Percentiles rank a stretch among this genome's conserved stretches.
Conservation (phyloP, 2,888 invertebrate species). For the Trissoscelio sp. region DNA sequence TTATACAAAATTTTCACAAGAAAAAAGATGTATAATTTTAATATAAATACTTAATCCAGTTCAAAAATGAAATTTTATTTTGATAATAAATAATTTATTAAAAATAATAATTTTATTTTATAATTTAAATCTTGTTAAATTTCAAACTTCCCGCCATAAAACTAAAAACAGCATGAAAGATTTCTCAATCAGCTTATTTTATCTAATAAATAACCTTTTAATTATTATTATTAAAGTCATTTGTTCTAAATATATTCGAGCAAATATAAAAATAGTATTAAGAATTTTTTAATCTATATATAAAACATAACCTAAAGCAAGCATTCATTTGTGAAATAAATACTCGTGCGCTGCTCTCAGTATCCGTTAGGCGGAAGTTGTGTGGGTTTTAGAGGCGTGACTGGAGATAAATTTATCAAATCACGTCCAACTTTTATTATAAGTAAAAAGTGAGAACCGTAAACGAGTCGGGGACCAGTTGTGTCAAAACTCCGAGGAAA, state of each 20-base stretch:
- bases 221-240: too few species aligned
- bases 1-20: too few species aligned
- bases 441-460: constrained; percentile 63
- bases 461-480: constrained; percentile 76
- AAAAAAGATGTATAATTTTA: too few species aligned
- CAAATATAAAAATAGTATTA: neutral
- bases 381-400: constrained; percentile 78
- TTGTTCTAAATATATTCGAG: neutral
- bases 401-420: constrained; percentile 80
- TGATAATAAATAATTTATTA: neutral
- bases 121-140: too few species aligned
- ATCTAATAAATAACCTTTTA: too few species aligned
- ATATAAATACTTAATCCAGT: too few species aligned
- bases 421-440: constrained; percentile 78
- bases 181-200: too few species aligned
- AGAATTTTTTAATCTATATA: neutral
- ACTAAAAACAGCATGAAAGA: too few species aligned
- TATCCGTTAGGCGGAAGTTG: constrained; percentile 58
- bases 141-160: too few species aligned
- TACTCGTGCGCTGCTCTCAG: constrained; percentile 1
- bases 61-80: neutral
- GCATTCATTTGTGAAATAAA: constrained; percentile 30
- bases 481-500: constrained; percentile 76
- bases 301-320: neutral
- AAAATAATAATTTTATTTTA: too few species aligned